These are phyloP conservation scores for Rhabdomys dilectus DNA, from an alignment of 2,113 vertebrate species.

Conservation along the genomic window DNA sequence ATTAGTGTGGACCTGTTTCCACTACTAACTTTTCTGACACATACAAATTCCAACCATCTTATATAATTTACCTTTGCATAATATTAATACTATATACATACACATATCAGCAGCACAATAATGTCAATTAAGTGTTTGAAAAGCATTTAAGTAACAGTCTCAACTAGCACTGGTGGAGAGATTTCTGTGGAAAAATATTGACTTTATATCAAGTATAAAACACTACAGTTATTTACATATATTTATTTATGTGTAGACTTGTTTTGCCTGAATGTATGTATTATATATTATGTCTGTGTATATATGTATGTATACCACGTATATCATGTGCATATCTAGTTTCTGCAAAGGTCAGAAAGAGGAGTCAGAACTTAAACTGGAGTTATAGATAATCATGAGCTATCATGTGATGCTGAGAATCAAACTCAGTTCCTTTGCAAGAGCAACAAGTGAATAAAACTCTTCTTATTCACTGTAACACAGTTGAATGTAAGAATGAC, in stretches of 20 bases:
- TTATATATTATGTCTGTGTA: background rate
- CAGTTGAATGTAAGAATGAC: background rate
- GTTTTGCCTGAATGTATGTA: background rate
- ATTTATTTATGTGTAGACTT: background rate
- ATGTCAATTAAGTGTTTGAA: background rate
- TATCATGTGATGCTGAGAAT: background rate
- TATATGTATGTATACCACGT: background rate
- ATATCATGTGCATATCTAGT: background rate
- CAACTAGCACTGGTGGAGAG: background rate
- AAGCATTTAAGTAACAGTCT: background rate
- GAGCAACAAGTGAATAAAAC: background rate
- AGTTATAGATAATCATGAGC: background rate
- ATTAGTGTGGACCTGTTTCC: background rate
- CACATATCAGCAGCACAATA: background rate
- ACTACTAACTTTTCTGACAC: background rate
- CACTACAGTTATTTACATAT: background rate
- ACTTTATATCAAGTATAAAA: background rate
- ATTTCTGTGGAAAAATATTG: background rate
- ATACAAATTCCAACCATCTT: background rate
- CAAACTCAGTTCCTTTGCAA: background rate
- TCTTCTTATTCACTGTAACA: slow-evolving; percentile 1
- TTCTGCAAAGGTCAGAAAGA: background rate
- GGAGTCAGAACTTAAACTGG: background rate
- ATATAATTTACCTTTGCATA: background rate
- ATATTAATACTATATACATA: background rate